Percentiles rank a stretch among this genome's conserved stretches.
Conservation (phyloP, 2,888 invertebrate genomes). For the Dicyrtomina minuta region DNA sequence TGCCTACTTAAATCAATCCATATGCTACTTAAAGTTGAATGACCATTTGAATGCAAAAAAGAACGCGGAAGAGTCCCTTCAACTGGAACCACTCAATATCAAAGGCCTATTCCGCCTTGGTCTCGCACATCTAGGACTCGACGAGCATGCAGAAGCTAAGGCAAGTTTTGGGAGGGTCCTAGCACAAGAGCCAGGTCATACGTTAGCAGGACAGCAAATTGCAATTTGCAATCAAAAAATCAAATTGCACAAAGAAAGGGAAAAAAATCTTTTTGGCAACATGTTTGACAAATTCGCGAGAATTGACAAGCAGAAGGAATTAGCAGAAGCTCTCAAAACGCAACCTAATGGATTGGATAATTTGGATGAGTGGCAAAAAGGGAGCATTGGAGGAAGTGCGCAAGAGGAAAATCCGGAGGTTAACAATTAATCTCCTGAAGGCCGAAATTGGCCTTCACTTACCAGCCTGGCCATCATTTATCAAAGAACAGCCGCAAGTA, state of each 20-base stretch:
- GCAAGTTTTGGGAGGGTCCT: conserved; percentile 76
- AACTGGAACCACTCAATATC: conserved; percentile 72
- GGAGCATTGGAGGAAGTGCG: too few species aligned
- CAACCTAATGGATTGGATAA: conserved; percentile 69
- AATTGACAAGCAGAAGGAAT: conserved; percentile 65
- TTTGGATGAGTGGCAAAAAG: conserved; percentile 51
- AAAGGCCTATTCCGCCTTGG: conserved; percentile 90
- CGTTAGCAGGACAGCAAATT: conserved; percentile 79
- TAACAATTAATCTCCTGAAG: too few species aligned
- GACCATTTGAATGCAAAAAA: conserved; percentile 71
- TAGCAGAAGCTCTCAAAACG: conserved; percentile 66
- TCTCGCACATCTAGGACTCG: conserved; percentile 72
- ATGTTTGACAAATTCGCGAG: conserved; percentile 81
- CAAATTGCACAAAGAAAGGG: conserved; percentile 73
- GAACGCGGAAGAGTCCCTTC: conserved; percentile 75
- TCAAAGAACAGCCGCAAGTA: too few species aligned
- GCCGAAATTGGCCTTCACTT: too few species aligned
- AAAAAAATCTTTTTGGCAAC: conserved; percentile 85
- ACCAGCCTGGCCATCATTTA: too few species aligned
- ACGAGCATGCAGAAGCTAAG: conserved; percentile 75
- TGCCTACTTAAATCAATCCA: conserved; percentile 75
- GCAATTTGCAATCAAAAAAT: conserved; percentile 70
- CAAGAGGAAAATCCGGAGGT: background rate
- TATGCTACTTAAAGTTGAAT: conserved; percentile 76
- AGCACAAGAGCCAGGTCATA: conserved; percentile 79